Conservation (phyloP, 2,113 vertebrate species). For the Hylia prasina region DNA sequence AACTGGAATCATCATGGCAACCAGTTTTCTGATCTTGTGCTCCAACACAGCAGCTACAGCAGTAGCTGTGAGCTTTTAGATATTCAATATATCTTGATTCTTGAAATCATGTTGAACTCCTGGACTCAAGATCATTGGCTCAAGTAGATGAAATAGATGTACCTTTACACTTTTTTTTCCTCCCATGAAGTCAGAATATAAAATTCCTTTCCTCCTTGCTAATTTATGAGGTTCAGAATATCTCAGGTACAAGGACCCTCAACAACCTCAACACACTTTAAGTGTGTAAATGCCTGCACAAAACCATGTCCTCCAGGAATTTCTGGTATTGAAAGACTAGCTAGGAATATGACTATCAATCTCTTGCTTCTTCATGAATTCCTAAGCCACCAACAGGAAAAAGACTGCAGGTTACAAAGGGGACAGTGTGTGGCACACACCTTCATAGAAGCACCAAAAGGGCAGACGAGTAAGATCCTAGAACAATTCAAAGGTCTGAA, state of each 20-base stretch:
- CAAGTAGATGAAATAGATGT: neutral
- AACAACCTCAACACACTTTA: neutral
- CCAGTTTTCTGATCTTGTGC: neutral
- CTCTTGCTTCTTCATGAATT: neutral
- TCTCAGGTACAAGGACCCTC: neutral
- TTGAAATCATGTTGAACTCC: neutral
- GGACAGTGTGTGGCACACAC: accelerated
- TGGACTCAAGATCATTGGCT: neutral
- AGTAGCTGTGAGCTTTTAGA: neutral
- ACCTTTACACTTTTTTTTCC: neutral
- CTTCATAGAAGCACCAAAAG: neutral
- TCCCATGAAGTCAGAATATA: neutral
- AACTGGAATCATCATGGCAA: neutral
- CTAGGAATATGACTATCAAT: neutral
- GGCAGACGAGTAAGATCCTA: neutral
- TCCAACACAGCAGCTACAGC: neutral
- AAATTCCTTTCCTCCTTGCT: neutral
- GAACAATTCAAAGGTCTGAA: neutral
- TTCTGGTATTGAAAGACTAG: neutral
- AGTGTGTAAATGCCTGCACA: neutral
- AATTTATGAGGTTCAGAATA: neutral
- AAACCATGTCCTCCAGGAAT: neutral
- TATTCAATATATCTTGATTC: neutral
- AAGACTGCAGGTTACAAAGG: neutral
- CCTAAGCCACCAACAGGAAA: neutral